These are phyloP conservation scores for Ditylenchus weischeri DNA, from an alignment of 2,888 invertebrate genomes.

Conservation along the genomic window DNA sequence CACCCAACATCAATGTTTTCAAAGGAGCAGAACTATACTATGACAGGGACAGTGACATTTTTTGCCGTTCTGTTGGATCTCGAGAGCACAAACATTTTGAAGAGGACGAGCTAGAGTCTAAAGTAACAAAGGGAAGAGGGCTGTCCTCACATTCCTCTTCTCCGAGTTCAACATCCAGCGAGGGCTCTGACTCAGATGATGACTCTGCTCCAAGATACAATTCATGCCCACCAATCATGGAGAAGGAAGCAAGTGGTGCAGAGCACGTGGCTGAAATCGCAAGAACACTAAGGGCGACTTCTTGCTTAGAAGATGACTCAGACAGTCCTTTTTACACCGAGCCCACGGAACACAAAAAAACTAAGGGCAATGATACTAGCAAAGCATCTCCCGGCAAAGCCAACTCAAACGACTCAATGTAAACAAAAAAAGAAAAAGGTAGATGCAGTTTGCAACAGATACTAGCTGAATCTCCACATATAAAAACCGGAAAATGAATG, in stretches of 20 bases:
- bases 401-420: too few species aligned
- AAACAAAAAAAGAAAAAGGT: too few species aligned
- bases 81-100: neutral
- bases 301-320: neutral
- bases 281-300: constrained; percentile 1
- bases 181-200: neutral
- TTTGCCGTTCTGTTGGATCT: constrained; percentile 7
- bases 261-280: neutral
- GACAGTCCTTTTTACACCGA: neutral
- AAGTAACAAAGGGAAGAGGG: neutral
- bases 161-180: neutral
- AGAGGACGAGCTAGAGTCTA: neutral
- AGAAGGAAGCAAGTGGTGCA: neutral
- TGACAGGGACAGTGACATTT: constrained; percentile 27
- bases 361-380: too few species aligned
- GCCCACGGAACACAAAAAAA: too few species aligned
- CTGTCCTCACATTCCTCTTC: neutral
- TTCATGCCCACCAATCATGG: neutral
- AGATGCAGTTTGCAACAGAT: too few species aligned
- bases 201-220: neutral
- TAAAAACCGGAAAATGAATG: too few species aligned
- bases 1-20: constrained; percentile 43
- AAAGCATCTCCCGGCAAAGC: too few species aligned
- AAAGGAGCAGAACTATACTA: constrained; percentile 46
- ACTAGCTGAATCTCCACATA: too few species aligned